phyloP scores from a whole-genome alignment of 2,797 vertebrate genomes.

The Bradypodion ventrale region DNA sequence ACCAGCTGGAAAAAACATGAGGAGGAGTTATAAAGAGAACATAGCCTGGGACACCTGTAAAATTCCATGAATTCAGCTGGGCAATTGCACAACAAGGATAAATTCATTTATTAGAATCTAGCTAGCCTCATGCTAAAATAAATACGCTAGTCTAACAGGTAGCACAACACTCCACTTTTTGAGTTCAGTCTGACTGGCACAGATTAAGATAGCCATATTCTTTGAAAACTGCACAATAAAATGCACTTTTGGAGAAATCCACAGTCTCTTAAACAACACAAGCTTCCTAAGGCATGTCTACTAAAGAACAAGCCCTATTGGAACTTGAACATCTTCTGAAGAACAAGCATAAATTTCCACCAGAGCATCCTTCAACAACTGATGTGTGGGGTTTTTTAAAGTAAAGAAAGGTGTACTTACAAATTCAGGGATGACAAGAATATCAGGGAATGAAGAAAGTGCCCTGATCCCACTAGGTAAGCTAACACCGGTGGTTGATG shows the following conservation, averaged over 20 bases:
- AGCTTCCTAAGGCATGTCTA: neutral
- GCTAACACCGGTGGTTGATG: conserved; percentile 51
- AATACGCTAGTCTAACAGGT: too few species aligned
- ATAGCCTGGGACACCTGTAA: neutral
- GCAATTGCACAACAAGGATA: neutral
- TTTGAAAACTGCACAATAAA: too few species aligned
- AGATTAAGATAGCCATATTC: too few species aligned
- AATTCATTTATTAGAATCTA: too few species aligned
- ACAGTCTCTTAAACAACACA: neutral
- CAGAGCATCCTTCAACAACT: neutral
- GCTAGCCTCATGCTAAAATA: too few species aligned
- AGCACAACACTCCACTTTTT: too few species aligned
- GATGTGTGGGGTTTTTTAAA: neutral
- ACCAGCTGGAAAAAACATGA: neutral
- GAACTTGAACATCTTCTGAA: neutral
- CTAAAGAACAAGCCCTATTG: neutral
- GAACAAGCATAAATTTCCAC: neutral
- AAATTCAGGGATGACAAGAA: conserved; percentile 84
- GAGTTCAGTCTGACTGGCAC: too few species aligned
- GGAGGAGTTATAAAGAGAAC: neutral
- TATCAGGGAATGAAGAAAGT: conserved; percentile 79
- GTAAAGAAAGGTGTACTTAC: conserved; percentile 73
- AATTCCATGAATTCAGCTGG: neutral
- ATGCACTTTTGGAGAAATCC: too few species aligned
- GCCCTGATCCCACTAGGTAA: conserved; percentile 80